Conservation (phyloP, 2,888 invertebrate genomes). For the Ectropis crepuscularia region DNA sequence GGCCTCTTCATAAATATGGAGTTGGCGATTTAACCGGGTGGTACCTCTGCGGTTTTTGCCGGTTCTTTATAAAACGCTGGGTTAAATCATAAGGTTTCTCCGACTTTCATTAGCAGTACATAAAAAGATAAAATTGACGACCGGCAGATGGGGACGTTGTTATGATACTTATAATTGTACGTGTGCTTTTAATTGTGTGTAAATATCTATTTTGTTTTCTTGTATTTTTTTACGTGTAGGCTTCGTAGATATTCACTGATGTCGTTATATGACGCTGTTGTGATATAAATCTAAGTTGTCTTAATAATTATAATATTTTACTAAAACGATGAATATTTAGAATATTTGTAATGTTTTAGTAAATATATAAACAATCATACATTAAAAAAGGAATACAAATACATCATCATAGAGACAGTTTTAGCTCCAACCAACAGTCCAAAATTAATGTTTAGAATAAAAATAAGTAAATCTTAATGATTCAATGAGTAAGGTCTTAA, state of each 20-base stretch:
- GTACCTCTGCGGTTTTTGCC: conserved; percentile 61
- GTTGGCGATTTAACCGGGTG: conserved; percentile 68
- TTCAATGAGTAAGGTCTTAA: too few species aligned
- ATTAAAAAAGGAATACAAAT: too few species aligned
- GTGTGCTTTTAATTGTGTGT: conserved; percentile 27
- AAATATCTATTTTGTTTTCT: conserved; percentile 6
- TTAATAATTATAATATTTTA: too few species aligned
- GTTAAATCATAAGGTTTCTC: conserved; percentile 51
- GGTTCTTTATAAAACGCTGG: conserved; percentile 48
- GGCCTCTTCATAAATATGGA: conserved; percentile 78
- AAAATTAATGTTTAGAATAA: too few species aligned
- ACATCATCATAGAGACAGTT: too few species aligned
- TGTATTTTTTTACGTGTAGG: neutral
- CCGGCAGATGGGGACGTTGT: conserved; percentile 12
- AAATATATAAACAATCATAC: too few species aligned
- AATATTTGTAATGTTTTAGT: too few species aligned
- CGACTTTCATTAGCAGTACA: conserved; percentile 34
- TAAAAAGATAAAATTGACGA: conserved; percentile 32
- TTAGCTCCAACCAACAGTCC: too few species aligned
- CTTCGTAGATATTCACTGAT: neutral
- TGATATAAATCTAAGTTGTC: too few species aligned
- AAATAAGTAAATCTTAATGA: too few species aligned
- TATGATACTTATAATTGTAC: conserved; percentile 1
- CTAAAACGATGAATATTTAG: too few species aligned
- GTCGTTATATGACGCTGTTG: too few species aligned